Base-by-base conservation (phyloP, 2,797 vertebrate species). In the Pseudomugil tenellus region DNA sequence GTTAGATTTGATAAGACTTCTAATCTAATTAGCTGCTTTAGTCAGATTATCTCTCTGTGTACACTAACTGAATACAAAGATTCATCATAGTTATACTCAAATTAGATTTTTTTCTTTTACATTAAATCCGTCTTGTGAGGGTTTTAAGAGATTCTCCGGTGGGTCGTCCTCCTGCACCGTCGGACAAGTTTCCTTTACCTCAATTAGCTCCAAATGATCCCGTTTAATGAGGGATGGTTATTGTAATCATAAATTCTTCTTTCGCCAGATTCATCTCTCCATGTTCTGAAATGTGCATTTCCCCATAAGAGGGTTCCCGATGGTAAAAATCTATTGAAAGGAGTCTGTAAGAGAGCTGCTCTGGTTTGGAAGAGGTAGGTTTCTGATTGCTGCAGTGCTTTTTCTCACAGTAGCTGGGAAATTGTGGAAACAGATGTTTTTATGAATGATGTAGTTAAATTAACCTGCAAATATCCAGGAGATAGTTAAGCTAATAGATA, bases 141-240 rank as follows among this genome's bases (percentile, higher is more conserved):
- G n/a, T n/a, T n/a, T n/a, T n/a, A n/a, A n/a, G 29, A 29, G 29
- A 43, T 57, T 65, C 64, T 74, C 55, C 25, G 7, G 29, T 1
- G 51, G 53, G 60, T n/a, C n/a, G 23, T 55, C 8, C 28, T 74
- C 32, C 9, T 62, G 32, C 41, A 39, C 56, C 77, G 81, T 72
- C 53, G 75, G 29, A 79, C 58, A 61, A 17, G 78, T 72, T 77
- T 52, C 60, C 63, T 63, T 28, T 60, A 52, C 78, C 71, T 77
- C 70, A 84, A 86, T 85, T 78, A 87, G 65, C 63, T 85, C 19
- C 31, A 76, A 80, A 89, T 83, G 37, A 83, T 74, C 60, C 70
- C 57, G 56, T 84, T 78, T 84, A 80, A 77, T 71, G 70, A 73
- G 31, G 61, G 62, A 71, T 68, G 70, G 53, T 62, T 59, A 28